These are phyloP conservation scores for Drosophila sturtevanti DNA, from an alignment of 1,140 invertebrate genomes.

Conservation along the genomic window DNA sequence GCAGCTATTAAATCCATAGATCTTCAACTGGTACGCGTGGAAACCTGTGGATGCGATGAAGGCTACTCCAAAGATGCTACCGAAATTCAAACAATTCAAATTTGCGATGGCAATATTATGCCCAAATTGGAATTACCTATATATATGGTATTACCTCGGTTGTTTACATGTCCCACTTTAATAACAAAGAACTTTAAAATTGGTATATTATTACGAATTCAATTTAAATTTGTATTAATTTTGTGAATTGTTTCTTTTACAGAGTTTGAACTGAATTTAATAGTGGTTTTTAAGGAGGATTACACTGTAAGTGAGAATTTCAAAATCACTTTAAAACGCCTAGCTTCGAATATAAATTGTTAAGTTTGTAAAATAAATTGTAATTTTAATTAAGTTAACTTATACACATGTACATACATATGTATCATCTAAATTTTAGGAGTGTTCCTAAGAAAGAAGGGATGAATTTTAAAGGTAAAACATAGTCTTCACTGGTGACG, in stretches of 20 bases:
- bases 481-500: no score
- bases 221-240: constrained; percentile 38
- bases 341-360: constrained; percentile 10
- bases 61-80: constrained; percentile 97
- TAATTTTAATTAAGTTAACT: neutral
- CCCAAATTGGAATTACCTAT: constrained; percentile 93
- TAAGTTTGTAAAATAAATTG: neutral
- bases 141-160: constrained; percentile 96
- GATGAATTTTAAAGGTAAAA: no score
- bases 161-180: constrained; percentile 97
- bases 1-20: constrained; percentile 96
- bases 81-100: constrained; percentile 99
- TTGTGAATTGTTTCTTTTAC: constrained; percentile 79
- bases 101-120: constrained; percentile 95
- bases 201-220: constrained; percentile 85
- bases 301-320: constrained; percentile 98
- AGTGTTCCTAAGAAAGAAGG: no score
- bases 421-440: no score
- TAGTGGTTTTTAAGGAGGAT: constrained; percentile 96
- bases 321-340: constrained; percentile 83
- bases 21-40: constrained; percentile 95
- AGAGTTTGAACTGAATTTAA: constrained; percentile 98
- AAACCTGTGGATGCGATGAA: constrained; percentile 97
- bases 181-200: constrained; percentile 97
- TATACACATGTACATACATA: neutral